Percentiles rank a stretch among this genome's conserved stretches.
These are phyloP conservation scores for Xenopus borealis DNA, from an alignment of 2,113 vertebrate genomes.

Conservation along the genomic window DNA sequence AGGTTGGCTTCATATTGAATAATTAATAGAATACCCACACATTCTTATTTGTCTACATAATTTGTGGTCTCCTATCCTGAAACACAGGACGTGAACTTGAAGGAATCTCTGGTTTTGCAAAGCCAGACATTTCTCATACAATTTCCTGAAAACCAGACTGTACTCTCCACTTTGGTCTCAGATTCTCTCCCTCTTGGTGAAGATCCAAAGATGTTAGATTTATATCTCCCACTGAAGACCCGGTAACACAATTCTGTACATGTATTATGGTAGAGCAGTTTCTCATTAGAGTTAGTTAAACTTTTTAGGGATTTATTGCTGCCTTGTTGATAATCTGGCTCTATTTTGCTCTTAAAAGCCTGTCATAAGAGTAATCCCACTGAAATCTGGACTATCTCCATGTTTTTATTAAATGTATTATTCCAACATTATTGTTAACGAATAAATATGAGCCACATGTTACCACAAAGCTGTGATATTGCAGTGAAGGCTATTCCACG, in stretches of 20 bases:
- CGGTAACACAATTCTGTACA: conserved; percentile 38
- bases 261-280: conserved; percentile 34
- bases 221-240: conserved; percentile 49
- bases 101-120: conserved; percentile 25
- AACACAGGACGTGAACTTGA: background rate
- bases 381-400: background rate
- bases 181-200: conserved; percentile 30
- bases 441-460: conserved; percentile 12
- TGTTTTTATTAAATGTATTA: conserved; percentile 13
- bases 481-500: background rate
- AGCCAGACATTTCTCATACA: conserved; percentile 47
- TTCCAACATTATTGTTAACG: conserved; percentile 16
- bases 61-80: background rate
- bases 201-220: conserved; percentile 49
- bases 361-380: conserved; percentile 5
- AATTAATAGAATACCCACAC: background rate
- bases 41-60: background rate
- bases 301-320: conserved; percentile 15
- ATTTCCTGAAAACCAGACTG: conserved; percentile 54
- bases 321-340: background rate
- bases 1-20: background rate
- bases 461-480: background rate
- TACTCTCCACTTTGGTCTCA: conserved; percentile 29
- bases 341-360: background rate
- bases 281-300: conserved; percentile 48